Percentiles rank a stretch among this genome's conserved stretches.
These are phyloP conservation scores for Pentamera pediparva DNA, from an alignment of 53 echinoderm and acorn worm genomes.

Conservation along the genomic window DNA sequence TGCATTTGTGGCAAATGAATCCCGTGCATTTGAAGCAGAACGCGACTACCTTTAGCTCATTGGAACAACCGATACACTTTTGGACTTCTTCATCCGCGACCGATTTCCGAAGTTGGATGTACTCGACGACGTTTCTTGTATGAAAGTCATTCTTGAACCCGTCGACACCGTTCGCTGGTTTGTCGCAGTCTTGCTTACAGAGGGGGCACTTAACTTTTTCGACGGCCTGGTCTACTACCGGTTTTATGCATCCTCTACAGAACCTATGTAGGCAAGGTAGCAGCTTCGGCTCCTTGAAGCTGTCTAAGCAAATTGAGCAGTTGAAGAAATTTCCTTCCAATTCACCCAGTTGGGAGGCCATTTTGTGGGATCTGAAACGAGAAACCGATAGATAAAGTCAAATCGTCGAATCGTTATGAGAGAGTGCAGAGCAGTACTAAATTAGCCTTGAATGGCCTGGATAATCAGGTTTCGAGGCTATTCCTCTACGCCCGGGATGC, in stretches of 20 bases:
- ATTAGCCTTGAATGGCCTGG: too few species aligned
- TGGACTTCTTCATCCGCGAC: neutral
- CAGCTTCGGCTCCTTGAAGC: neutral
- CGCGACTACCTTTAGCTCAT: neutral
- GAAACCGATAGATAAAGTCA: too few species aligned
- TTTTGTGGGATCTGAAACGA: too few species aligned
- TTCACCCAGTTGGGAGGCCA: too few species aligned
- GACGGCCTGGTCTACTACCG: neutral
- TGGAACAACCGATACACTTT: neutral
- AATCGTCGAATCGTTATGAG: too few species aligned
- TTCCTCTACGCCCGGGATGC: too few species aligned
- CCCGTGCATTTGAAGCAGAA: neutral
- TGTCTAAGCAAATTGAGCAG: neutral
- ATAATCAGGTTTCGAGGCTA: too few species aligned
- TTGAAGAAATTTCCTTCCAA: neutral
- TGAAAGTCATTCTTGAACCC: constrained; percentile 1
- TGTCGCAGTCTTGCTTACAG: neutral
- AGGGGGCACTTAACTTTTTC: neutral
- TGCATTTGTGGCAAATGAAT: neutral
- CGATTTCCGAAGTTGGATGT: neutral
- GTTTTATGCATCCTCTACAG: neutral
- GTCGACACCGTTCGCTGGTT: neutral
- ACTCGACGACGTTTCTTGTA: neutral
- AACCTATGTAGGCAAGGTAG: neutral
- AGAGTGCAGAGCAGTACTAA: too few species aligned